Evolutionary conservation across 30 jellyfish, hydroid and myxozoan species (phyloP), one percentile per base, ranked within the genome.

Genomic region (Aurelia sp.): DNA sequence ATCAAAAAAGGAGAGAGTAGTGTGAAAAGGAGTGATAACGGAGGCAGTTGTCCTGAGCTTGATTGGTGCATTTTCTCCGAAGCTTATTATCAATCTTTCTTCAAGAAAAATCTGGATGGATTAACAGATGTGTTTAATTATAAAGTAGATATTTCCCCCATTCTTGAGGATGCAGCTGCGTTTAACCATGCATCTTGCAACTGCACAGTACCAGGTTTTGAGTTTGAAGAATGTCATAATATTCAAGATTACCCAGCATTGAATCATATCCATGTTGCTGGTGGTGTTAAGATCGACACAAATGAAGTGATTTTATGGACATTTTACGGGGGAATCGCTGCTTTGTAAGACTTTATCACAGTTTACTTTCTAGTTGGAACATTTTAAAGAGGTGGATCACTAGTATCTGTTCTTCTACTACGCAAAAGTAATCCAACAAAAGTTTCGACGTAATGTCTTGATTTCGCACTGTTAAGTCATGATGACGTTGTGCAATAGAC

Each of bases 101-200:
- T 10, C 55, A 62, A 66, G 63, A 24, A 47, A 20, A 47, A 65
- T 2, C 4, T 19, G 11, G 84, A 38, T 48, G 85, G 69, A 17
- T 11, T 67, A 60, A 16, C 66, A 48, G 84, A 65, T 55, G 48
- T 65, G 30, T 68, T 52, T 22, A 7, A 22, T 10, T 81, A 66
- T 67, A 51, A 33, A 30, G 91, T 86, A 1, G 96, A 86, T 24
- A 66, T 86, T n/a, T 13, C 67, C 5, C 80, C 86, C 13, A 60
- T 86, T 13, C 83, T 72, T 31, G 58, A 86, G 3, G 70, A 60
- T 9, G 80, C 81, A n/a, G 4, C 31, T 31, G 81, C 82, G 2
- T 88, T 88, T 51, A 79, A 88, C 31, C 96, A 88, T 70, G 96
- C 97, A 11, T 67, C 84, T 61, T 89, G 97, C 85, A 44, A 80